Percentiles rank a stretch among this genome's conserved stretches.
phyloP scores from a whole-genome alignment of 2,113 vertebrate genomes.

The Ophiodon elongatus region DNA sequence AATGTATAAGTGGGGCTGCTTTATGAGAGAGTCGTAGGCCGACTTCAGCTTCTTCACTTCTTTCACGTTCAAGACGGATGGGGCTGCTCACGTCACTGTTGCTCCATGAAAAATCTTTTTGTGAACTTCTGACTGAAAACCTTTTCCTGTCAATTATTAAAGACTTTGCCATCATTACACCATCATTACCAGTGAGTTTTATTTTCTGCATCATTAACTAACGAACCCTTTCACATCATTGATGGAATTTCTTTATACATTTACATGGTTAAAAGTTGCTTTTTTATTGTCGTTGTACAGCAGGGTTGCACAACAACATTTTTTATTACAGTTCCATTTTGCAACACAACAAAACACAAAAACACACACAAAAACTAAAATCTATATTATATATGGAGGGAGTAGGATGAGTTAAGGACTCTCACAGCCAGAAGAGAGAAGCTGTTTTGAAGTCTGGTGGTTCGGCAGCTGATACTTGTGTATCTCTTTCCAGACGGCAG shows the following conservation, averaged over 20 bases:
- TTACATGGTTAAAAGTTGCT: background rate
- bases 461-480: background rate
- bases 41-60: background rate
- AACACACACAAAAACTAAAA: no score
- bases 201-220: background rate
- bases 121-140: background rate
- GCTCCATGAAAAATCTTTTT: background rate
- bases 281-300: background rate
- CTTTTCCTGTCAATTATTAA: background rate
- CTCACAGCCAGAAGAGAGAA: no score
- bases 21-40: background rate
- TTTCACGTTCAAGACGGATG: background rate
- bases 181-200: background rate
- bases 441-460: no score
- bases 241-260: background rate
- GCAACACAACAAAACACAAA: no score
- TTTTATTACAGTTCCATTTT: no score
- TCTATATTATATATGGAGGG: no score
- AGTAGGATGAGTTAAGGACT: no score
- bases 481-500: background rate
- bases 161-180: background rate
- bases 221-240: background rate
- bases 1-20: constrained; percentile 14
- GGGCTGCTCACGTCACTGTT: background rate
- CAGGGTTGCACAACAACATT: no score